Evolutionary conservation across 1,140 invertebrate species (phyloP), one percentile per base, ranked within the genome.

Genomic region (Ceratina japonica): DNA sequence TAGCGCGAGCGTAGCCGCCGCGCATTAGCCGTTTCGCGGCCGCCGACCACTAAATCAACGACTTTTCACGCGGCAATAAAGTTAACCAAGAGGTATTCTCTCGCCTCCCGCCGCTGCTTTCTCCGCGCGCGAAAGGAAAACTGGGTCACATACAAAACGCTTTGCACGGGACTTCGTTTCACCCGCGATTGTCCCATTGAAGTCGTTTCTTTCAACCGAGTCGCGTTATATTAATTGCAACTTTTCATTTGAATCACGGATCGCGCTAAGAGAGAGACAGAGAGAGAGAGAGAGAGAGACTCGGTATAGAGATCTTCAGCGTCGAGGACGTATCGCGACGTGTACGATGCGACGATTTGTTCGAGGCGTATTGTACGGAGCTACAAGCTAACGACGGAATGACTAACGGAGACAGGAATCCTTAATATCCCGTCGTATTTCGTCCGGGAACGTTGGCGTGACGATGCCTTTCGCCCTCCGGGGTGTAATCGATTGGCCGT

Each of bases 401-500:
- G 77, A 81, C 72, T 81, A 77, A 84, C 64, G 44, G 59, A 51
- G 66, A 7, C 31, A 44, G 37, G 16, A 22, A 64, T 72, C 73
- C 61, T 64, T 85, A 78, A 85, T 75, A 59, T 64, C 51, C 74
- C 51, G 64, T 81, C 74, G 79, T 81, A 72, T 77, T 82, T 84
- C 13, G 74, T 66, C 59, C 66, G 61, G 27, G 62, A 66, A 76
- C 64, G 74, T 27, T 77, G 54, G 75, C 75, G 75, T 77, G 82
- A 81, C 79, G 82, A 75, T 72, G 69, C 80, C 64, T 83, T 71
- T 75, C 58, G 56, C 65, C 58, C 37, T 44, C 37, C 31, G n/a
- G 56, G 64, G 44, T 75, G 65, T 81, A 85, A 85, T 85, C 83
- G 83, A 85, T 85, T 84, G 79, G 27, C 77, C 54, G 70, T 61